Conservation (phyloP, 2,797 vertebrate species). For the Paguma larvata region DNA sequence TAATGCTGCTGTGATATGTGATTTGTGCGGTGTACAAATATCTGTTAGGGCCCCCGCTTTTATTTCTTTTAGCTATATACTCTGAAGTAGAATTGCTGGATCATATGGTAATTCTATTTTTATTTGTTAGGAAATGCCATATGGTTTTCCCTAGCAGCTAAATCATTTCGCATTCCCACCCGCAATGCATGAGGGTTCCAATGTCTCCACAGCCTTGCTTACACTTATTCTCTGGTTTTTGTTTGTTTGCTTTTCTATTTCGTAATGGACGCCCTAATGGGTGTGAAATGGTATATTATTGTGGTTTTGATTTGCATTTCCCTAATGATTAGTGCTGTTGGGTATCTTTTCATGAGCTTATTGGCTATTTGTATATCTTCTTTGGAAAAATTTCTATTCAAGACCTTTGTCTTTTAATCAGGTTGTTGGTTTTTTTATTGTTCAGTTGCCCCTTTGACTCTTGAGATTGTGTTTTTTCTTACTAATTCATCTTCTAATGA, state of each 20-base stretch:
- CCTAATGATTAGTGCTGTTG: background rate
- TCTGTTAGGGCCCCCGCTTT: background rate
- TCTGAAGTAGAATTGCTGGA: background rate
- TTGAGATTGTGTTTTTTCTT: conserved; percentile 15
- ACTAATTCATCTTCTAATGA: conserved; percentile 34
- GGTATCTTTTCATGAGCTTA: background rate
- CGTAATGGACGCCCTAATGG: background rate
- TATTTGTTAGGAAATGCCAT: background rate
- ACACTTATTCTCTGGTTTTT: background rate
- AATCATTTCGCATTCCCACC: background rate
- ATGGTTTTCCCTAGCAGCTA: background rate
- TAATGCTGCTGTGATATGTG: background rate
- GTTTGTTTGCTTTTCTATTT: background rate
- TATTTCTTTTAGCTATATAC: background rate
- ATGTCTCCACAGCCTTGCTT: background rate
- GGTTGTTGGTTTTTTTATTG: background rate
- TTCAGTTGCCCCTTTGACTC: background rate
- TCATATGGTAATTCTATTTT: conserved; percentile 17
- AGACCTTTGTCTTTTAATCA: conserved; percentile 11
- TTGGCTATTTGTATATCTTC: background rate
- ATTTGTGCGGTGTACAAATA: background rate
- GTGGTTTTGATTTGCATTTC: background rate
- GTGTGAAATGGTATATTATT: background rate
- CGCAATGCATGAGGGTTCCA: background rate
- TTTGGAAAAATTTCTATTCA: background rate